These are phyloP conservation scores for Rhyzopertha dominica DNA, from an alignment of 1,140 invertebrate genomes.

Conservation along the genomic window DNA sequence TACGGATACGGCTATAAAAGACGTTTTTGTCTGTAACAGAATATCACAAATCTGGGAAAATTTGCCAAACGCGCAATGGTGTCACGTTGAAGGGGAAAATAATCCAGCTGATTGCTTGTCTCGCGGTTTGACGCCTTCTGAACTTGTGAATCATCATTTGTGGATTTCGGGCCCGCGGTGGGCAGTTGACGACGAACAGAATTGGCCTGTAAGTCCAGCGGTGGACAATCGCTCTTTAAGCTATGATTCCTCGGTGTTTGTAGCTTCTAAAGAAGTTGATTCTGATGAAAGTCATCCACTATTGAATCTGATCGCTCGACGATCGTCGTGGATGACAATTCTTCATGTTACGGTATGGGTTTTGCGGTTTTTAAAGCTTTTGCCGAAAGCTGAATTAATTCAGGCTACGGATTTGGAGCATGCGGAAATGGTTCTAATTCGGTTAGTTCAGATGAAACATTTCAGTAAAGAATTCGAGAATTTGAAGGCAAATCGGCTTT, in stretches of 20 bases:
- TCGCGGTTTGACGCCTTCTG: slow-evolving; percentile 23
- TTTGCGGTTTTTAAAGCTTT: slow-evolving; percentile 3
- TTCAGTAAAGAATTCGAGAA: slow-evolving; percentile 1
- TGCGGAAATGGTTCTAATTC: too few relatives aligned
- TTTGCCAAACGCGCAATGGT: slow-evolving; percentile 4
- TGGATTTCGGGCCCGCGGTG: slow-evolving; percentile 23
- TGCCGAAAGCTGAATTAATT: background rate
- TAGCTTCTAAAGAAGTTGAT: slow-evolving; percentile 10
- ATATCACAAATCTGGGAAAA: slow-evolving; percentile 7
- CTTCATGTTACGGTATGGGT: background rate
- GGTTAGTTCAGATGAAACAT: slow-evolving; percentile 4
- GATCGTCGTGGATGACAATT: slow-evolving; percentile 6
- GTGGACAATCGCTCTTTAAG: background rate
- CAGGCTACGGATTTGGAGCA: too few relatives aligned
- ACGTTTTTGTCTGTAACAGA: slow-evolving; percentile 3
- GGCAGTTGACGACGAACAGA: background rate
- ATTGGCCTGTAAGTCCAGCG: slow-evolving; percentile 9
- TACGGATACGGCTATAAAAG: background rate
- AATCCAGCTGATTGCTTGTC: slow-evolving; percentile 36
- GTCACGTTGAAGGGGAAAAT: slow-evolving; percentile 26
- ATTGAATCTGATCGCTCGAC: too few relatives aligned
- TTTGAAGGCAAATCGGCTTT: slow-evolving; percentile 4
- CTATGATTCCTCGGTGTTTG: background rate
- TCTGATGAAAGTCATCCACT: too few relatives aligned
- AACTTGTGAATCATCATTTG: slow-evolving; percentile 24